Conservation (phyloP, 1,140 invertebrate genomes). For the Bombus soroeensis region DNA sequence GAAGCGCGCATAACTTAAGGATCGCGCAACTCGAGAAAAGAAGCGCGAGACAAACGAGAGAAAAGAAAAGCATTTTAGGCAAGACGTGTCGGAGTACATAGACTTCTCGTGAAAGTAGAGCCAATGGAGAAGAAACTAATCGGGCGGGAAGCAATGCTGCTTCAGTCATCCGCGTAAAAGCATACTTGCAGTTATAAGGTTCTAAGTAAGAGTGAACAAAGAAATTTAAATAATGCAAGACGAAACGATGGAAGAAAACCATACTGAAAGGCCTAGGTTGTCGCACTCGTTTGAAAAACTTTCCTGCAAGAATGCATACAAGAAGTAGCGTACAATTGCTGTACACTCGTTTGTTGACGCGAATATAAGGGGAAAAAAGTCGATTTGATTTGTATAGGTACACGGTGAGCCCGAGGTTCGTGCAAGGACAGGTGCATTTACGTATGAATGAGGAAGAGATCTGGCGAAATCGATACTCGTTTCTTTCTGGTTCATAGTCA, state of each 20-base stretch:
- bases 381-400: constrained; percentile 73
- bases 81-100: neutral
- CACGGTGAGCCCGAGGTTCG: constrained; percentile 70
- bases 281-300: constrained; percentile 68
- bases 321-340: constrained; percentile 72
- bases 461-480: constrained; percentile 2
- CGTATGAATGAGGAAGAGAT: constrained; percentile 4
- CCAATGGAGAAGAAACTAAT: constrained; percentile 54
- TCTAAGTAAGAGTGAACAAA: constrained; percentile 24
- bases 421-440: constrained; percentile 47
- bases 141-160: constrained; percentile 49
- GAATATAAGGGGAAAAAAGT: constrained; percentile 64
- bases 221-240: constrained; percentile 19
- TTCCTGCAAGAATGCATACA: constrained; percentile 66
- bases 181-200: constrained; percentile 51
- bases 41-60: neutral
- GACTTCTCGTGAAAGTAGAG: constrained; percentile 38
- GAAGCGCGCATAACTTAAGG: neutral
- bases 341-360: constrained; percentile 74
- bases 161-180: constrained; percentile 57
- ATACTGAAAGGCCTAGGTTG: constrained; percentile 60
- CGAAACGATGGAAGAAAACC: constrained; percentile 30
- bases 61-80: neutral
- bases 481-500: neutral
- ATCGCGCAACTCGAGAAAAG: neutral